Evolutionary conservation across 2,888 invertebrate genomes (phyloP).

Genomic region (Exocentrus adspersus): DNA sequence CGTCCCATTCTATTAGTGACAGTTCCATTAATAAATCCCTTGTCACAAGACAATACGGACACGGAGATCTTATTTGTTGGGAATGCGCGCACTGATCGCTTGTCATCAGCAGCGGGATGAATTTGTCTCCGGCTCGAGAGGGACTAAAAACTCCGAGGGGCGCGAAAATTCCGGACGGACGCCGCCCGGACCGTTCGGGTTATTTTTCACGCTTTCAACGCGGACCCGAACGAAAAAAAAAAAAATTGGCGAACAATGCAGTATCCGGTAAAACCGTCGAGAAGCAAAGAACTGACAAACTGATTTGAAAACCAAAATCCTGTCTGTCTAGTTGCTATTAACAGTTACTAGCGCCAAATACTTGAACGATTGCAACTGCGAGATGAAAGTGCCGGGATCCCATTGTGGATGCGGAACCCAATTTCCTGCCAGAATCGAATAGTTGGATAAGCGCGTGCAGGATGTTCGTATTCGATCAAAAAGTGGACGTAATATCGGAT

Average conservation of each 20-base stretch:
- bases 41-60: conserved; percentile 36
- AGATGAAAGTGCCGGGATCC: not conserved
- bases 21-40: conserved; percentile 40
- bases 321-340: too few relatives aligned
- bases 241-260: too few relatives aligned
- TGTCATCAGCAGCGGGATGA: conserved; percentile 7
- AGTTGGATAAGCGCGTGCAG: too few relatives aligned
- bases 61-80: conserved; percentile 22
- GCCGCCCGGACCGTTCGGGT: not conserved
- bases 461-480: too few relatives aligned
- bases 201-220: too few relatives aligned
- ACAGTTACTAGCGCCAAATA: not conserved
- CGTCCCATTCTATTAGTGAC: conserved; percentile 37
- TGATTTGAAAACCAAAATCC: too few relatives aligned
- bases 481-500: too few relatives aligned
- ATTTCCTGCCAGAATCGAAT: not conserved
- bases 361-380: not conserved
- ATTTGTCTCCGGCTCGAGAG: conserved; percentile 17
- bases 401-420: not conserved
- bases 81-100: conserved; percentile 5
- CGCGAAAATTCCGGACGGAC: not conserved
- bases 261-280: too few relatives aligned
- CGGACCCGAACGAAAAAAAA: too few relatives aligned
- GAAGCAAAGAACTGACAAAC: too few relatives aligned
- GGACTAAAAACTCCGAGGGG: not conserved